These are phyloP conservation scores for Nannospalax galili DNA, from an alignment of 2,113 vertebrate species.

Conservation along the genomic window DNA sequence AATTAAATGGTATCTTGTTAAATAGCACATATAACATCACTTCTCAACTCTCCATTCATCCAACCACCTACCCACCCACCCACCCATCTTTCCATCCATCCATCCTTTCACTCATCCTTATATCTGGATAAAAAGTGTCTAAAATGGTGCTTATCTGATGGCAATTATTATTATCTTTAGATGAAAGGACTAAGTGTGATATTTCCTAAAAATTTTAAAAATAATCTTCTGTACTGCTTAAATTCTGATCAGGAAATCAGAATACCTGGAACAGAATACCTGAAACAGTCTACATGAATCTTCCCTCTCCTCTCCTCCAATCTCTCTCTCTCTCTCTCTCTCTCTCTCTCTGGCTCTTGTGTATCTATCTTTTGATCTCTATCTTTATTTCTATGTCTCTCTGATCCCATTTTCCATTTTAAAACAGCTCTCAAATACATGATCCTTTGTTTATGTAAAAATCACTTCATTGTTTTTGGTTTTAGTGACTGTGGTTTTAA, in stretches of 20 bases:
- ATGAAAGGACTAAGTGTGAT: background rate
- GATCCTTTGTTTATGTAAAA: slow-evolving; percentile 18
- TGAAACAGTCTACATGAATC: background rate
- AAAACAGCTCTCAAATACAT: background rate
- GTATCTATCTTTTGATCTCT: background rate
- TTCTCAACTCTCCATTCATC: background rate
- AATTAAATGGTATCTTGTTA: slow-evolving; percentile 8
- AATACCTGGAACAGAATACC: background rate
- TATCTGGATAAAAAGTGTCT: background rate
- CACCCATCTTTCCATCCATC: background rate
- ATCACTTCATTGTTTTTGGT: slow-evolving; percentile 22
- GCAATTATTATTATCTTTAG: background rate
- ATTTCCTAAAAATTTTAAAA: background rate
- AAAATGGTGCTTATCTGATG: background rate
- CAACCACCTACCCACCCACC: background rate
- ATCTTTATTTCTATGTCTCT: background rate
- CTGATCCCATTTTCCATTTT: background rate
- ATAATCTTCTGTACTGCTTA: background rate
- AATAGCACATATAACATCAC: background rate
- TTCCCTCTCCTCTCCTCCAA: background rate
- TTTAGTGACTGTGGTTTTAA: slow-evolving; percentile 14
- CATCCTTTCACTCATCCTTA: background rate
- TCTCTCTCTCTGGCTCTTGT: background rate
- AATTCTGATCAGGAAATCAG: slow-evolving; percentile 45
- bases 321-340: background rate